phyloP scores from a whole-genome alignment of 2,888 invertebrate species.

The Gonocerus acuteangulatus region DNA sequence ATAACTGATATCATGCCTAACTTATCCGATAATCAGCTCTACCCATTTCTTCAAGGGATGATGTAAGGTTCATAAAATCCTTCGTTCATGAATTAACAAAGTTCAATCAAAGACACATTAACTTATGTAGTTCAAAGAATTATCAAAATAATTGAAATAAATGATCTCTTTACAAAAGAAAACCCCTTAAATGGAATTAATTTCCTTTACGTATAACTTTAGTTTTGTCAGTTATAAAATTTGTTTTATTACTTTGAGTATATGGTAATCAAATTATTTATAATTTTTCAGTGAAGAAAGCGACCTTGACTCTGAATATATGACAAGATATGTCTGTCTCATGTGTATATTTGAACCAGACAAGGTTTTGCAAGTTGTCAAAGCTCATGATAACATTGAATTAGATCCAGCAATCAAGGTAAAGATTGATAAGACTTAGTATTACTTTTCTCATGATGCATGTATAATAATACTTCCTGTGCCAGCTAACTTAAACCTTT shows the following conservation, averaged over 20 bases:
- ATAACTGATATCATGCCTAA: constrained; percentile 46
- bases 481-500: not conserved
- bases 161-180: no score
- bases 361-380: constrained; percentile 33
- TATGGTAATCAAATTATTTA: not conserved
- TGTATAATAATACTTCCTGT: not conserved
- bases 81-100: no score
- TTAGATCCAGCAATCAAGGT: constrained; percentile 36
- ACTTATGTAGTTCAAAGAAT: no score
- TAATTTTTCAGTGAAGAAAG: constrained; percentile 38
- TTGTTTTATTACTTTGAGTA: no score
- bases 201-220: no score
- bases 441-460: not conserved
- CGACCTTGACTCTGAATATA: constrained; percentile 40
- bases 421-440: not conserved
- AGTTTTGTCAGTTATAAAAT: no score
- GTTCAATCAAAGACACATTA: no score
- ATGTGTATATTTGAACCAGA: constrained; percentile 44
- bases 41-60: constrained; percentile 51
- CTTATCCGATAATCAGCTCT: constrained; percentile 42
- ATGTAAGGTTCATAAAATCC: constrained; percentile 45
- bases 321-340: constrained; percentile 43
- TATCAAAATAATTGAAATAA: no score
- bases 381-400: constrained; percentile 35
- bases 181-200: no score